Percentiles rank a stretch among this genome's conserved stretches.
Conservation (phyloP, 2,113 vertebrate species). For the Tricholaema leucomelas region DNA sequence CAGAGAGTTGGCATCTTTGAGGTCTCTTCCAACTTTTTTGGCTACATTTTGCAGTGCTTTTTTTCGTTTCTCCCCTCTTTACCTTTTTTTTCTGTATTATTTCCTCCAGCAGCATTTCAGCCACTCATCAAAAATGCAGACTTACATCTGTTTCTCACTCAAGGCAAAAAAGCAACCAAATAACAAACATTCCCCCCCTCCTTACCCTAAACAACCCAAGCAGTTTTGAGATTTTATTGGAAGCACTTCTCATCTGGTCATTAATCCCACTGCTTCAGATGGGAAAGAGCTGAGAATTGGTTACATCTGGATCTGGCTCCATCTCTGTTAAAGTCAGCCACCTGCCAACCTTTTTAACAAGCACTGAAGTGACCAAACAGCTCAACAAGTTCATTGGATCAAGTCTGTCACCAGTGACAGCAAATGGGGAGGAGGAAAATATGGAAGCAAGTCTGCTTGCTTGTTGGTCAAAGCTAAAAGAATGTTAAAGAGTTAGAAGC, state of each 20-base stretch:
- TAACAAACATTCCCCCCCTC: background rate
- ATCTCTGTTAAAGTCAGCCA: background rate
- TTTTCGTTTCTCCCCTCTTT: background rate
- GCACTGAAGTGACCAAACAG: background rate
- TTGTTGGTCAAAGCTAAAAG: background rate
- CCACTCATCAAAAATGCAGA: background rate
- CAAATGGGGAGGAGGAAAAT: background rate
- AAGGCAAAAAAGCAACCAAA: background rate
- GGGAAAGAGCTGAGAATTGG: background rate
- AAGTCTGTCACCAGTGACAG: background rate
- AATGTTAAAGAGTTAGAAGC: background rate
- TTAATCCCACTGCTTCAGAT: background rate
- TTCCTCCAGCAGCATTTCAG: background rate
- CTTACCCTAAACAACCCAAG: background rate
- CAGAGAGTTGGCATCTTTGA: no score
- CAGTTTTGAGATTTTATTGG: background rate
- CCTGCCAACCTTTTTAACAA: background rate
- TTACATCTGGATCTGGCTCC: background rate
- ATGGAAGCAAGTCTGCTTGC: background rate
- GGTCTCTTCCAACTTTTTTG: no score
- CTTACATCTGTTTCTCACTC: background rate
- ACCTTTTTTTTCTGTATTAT: background rate
- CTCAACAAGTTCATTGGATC: background rate
- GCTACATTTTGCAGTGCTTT: background rate
- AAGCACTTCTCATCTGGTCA: background rate